Conservation (phyloP, 2,888 invertebrate genomes). For the Ophonus ardosiacus region DNA sequence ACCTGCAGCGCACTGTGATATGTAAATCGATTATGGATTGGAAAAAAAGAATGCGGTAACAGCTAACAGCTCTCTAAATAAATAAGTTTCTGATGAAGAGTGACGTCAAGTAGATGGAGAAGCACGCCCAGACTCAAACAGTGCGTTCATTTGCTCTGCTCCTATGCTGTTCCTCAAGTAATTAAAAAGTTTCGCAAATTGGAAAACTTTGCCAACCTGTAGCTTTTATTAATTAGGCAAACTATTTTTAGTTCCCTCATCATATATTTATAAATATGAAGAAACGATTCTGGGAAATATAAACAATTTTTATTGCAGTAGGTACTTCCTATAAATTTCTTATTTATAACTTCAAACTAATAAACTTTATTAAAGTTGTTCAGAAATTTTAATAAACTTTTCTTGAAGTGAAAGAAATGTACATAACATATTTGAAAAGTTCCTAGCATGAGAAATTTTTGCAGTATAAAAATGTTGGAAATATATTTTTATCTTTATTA, state of each 20-base stretch:
- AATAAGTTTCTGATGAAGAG: conserved; percentile 24
- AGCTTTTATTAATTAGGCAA: conserved; percentile 51
- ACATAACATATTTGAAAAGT: too few relatives aligned
- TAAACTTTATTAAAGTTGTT: neutral
- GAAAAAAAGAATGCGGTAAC: neutral
- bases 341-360: neutral
- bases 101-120: neutral
- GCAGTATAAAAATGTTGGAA: too few relatives aligned
- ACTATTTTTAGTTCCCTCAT: conserved; percentile 52
- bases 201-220: conserved; percentile 55
- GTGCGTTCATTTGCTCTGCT: conserved; percentile 7
- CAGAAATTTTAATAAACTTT: too few relatives aligned
- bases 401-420: too few relatives aligned
- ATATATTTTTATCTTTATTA: too few relatives aligned
- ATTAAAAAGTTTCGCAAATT: conserved; percentile 56
- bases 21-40: neutral
- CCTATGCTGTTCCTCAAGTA: conserved; percentile 27
- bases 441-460: too few relatives aligned
- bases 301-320: neutral
- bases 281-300: neutral
- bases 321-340: neutral
- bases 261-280: conserved; percentile 15
- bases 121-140: conserved; percentile 14
- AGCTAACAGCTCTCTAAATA: neutral
- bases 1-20: too few relatives aligned